Conservation (phyloP, 2,113 vertebrate genomes). For the Mus musculus region DNA sequence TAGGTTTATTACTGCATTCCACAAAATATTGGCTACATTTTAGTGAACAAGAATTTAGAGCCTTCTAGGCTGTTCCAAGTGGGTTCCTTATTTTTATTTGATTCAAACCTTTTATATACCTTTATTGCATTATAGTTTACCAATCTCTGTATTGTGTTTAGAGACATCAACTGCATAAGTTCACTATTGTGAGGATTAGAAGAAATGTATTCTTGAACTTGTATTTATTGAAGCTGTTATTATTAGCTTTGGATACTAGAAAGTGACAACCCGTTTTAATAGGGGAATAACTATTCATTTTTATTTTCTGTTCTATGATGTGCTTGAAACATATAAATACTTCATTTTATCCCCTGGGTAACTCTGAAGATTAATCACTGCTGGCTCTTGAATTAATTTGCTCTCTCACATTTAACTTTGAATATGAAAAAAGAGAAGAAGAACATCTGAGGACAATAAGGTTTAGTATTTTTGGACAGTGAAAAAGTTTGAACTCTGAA, state of each 20-base stretch:
- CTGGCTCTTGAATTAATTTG: not conserved
- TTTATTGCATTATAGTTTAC: not conserved
- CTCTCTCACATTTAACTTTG: not conserved
- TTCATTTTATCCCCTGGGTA: constrained; percentile 6
- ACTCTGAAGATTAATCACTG: not conserved
- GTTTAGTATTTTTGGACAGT: not conserved
- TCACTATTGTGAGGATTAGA: not conserved
- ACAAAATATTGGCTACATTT: not conserved
- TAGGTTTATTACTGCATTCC: not conserved
- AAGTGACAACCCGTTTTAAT: not conserved
- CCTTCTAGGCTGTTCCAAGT: not conserved
- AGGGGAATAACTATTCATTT: constrained; percentile 15
- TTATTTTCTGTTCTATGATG: not conserved
- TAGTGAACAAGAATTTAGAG: not conserved
- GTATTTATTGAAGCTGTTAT: constrained; percentile 6
- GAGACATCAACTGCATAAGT: not conserved
- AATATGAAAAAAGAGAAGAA: constrained; percentile 44
- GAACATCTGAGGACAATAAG: constrained; percentile 1
- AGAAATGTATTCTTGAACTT: not conserved
- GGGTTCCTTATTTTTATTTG: not conserved
- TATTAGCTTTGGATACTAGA: not conserved
- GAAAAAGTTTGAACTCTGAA: not conserved
- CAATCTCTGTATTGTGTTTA: not conserved
- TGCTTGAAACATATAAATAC: constrained; percentile 13
- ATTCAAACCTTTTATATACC: not conserved